A percentile compares a stretch with the other conserved stretches of the same genome.
These are phyloP conservation scores for human (Homo sapiens) DNA, from an alignment of 2,113 vertebrate species.

Conservation along the genomic window DNA sequence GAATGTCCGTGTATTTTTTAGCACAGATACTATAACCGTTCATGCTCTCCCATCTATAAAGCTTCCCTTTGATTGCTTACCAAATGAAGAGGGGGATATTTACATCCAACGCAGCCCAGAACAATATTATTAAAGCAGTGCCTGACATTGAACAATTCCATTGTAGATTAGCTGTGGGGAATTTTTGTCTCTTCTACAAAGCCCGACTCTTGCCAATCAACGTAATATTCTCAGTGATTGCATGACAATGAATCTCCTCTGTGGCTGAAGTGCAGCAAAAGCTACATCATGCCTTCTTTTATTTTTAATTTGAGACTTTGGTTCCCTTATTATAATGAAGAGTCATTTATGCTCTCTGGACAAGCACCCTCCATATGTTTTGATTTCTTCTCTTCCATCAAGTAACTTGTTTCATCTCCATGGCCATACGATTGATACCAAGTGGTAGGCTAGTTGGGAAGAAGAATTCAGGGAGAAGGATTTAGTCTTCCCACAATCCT, in stretches of 20 bases:
- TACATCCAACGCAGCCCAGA: conserved; percentile 76
- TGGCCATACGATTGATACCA: background rate
- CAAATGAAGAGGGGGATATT: conserved; percentile 83
- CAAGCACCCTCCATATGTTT: conserved; percentile 54
- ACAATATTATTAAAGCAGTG: conserved; percentile 77
- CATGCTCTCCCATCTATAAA: conserved; percentile 72
- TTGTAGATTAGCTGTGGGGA: conserved; percentile 72
- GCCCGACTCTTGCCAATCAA: conserved; percentile 79
- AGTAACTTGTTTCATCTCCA: background rate
- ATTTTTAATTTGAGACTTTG: conserved; percentile 72
- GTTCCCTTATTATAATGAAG: conserved; percentile 53
- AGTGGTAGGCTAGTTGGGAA: background rate
- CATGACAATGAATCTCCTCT: conserved; percentile 75
- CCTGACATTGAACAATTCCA: conserved; percentile 80
- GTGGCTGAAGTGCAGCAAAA: conserved; percentile 54
- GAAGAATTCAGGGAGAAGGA: background rate
- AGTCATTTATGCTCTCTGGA: conserved; percentile 54
- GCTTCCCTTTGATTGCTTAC: conserved; percentile 76
- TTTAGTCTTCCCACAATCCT: background rate
- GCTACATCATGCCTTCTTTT: conserved; percentile 60
- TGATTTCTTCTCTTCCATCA: conserved; percentile 50
- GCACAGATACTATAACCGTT: conserved; percentile 74
- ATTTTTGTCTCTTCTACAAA: conserved; percentile 60
- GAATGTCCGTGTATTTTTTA: conserved; percentile 51
- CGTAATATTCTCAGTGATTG: conserved; percentile 73